Base-by-base conservation (phyloP, 2,113 vertebrate species). In the Syngnathus typhle region DNA sequence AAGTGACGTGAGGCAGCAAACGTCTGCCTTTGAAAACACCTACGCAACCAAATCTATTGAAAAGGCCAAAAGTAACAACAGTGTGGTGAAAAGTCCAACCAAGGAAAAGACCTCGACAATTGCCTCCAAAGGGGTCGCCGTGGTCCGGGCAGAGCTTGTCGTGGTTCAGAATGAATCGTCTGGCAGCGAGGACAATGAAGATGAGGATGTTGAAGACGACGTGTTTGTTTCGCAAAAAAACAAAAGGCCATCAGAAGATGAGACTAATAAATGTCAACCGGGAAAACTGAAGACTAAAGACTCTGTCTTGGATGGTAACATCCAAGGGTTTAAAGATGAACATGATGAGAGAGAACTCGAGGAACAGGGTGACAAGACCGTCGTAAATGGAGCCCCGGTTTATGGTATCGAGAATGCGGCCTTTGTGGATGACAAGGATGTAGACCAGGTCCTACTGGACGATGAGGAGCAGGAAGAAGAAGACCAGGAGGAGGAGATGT, bases 351-450 rank as follows among this genome's bases (percentile, higher is more conserved):
- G 47, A 66, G 77, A 89, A 49, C 76, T 67, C 0, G 83, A 85
- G 41, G 89, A 88, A 67, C 83, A 84, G 39, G 90, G 83, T 66
- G 85, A 80, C 51, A 83, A 80, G 68, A 87, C 71, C 58, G 85
- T 86, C 38, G 80, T 76, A 68, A 84, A 74, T 46, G 90, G 90
- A 64, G 86, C 92, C 2, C 83, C 75, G 6, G 87, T 90, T 78
- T 93, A 90, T 67, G 94, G 94, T 46, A 95, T 96, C 73, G 94
- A 95, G 84, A 96, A 96, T 47, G 93, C 87, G 63, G 95, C 92
- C 44, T 96, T 96, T 91, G 91, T 94, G 81, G 94, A 94, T 79
- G 92, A 94, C 65, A 91, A 86, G 79, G 92, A 93, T 75, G 74
- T 79, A 36, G 92, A 94, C 43, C 63, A 87, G 73, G 82, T 85